Base-by-base conservation (phyloP, 2,888 invertebrate genomes). In the Dryobota labecula region DNA sequence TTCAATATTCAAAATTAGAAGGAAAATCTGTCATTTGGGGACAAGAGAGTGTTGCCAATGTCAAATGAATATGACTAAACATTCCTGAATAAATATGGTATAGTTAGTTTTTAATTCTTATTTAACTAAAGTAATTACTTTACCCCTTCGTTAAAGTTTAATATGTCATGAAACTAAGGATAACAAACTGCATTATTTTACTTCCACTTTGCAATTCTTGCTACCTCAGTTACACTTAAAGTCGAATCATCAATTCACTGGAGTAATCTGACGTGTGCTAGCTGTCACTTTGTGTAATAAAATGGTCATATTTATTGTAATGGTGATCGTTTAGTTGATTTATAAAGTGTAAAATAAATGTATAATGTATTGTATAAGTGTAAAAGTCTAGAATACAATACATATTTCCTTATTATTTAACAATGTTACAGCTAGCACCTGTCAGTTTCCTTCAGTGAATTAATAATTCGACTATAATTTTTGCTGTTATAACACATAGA, bases 11-110 rank as follows among this genome's bases (percentile, higher is more conserved):
- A 41, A 65, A 61, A 49, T 61, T 62, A 11, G 9, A 61, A 49
- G n/a, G 36, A 56, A 49, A 51, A 20, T 13, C 56, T 57, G 56
- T 77, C 24, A 71, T 70, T 80, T 75, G 69, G 57, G 62, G 56
- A 66, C 68, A 41, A 77, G 69, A 70, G 38, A 63, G 60, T 75
- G 69, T 78, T 79, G 70, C 68, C 67, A 73, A 68, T 79, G 72
- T 78, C 73, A 84, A 80, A 76, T 78, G 56, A 80, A 80, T 76
- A 82, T 58, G 69, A 84, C 79, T 86, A 84, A 86, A 94, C 94
- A 94, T 94, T 94, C 94, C 94, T 92, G 89, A 93, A 91, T 85
- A 92, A 92, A 91, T 85, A 86, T 78, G 81, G 73, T 84, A 73
- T 84, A 81, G 69, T 83, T 86, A 86, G 82, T 85, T 76, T 85